These are phyloP conservation scores for Thereva nobilitata DNA, from an alignment of 2,888 invertebrate species.

Conservation along the genomic window DNA sequence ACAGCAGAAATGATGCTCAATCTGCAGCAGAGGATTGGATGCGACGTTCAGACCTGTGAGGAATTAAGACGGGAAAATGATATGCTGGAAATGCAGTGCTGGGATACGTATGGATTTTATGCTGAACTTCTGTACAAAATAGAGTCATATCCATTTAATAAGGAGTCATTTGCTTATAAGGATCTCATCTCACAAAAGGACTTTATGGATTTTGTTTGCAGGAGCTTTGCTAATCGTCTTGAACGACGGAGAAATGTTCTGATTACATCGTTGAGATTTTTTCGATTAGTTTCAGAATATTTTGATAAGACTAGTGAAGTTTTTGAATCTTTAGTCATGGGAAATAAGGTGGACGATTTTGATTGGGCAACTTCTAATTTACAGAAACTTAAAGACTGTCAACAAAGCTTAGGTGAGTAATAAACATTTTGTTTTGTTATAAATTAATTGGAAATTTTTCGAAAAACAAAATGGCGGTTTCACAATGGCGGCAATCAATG, in stretches of 20 bases:
- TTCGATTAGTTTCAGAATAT: constrained; percentile 74
- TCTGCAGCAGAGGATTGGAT: constrained; percentile 72
- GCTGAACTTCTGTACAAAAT: constrained; percentile 76
- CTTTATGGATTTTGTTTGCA: constrained; percentile 81
- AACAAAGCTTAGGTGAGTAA: constrained; percentile 64
- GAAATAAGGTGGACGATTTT: constrained; percentile 63
- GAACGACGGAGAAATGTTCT: constrained; percentile 74
- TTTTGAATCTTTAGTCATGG: constrained; percentile 69
- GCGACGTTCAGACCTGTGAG: constrained; percentile 72
- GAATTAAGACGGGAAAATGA: constrained; percentile 74
- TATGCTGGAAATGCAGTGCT: constrained; percentile 73
- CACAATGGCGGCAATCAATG: too few relatives aligned
- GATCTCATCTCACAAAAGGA: constrained; percentile 74
- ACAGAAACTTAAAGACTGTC: constrained; percentile 65
- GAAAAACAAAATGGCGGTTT: too few relatives aligned
- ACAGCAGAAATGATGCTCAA: constrained; percentile 75
- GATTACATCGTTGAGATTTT: constrained; percentile 75
- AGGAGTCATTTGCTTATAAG: constrained; percentile 58
- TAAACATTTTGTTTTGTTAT: not conserved
- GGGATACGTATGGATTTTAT: constrained; percentile 78
- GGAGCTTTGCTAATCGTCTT: constrained; percentile 74
- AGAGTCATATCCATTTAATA: constrained; percentile 62
- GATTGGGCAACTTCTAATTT: constrained; percentile 63
- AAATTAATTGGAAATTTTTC: too few relatives aligned
- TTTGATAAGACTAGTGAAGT: constrained; percentile 70